These are phyloP conservation scores for Leptinotarsa texana DNA, from an alignment of 1,140 invertebrate species.

Conservation along the genomic window DNA sequence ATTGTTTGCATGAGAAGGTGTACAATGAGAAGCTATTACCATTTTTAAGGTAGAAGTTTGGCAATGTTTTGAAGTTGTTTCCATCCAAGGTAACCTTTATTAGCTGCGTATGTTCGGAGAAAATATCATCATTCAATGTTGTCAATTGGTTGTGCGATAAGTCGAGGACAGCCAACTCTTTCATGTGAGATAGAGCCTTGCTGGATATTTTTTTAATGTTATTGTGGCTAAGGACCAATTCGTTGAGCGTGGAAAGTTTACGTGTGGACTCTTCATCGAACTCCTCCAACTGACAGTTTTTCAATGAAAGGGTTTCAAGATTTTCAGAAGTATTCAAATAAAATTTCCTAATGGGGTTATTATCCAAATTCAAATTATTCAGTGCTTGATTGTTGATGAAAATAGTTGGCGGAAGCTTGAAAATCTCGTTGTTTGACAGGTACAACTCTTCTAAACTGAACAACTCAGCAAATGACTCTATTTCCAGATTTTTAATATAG, in stretches of 20 bases:
- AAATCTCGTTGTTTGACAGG: conserved; percentile 50
- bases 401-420: conserved; percentile 38
- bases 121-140: conserved; percentile 43
- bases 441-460: conserved; percentile 44
- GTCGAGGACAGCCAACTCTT: conserved; percentile 43
- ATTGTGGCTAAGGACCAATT: conserved; percentile 51
- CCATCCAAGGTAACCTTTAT: conserved; percentile 46
- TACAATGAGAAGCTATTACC: conserved; percentile 39
- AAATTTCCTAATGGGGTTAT: conserved; percentile 48
- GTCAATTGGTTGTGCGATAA: conserved; percentile 49
- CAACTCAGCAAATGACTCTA: conserved; percentile 43
- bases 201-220: conserved; percentile 38
- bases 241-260: conserved; percentile 38
- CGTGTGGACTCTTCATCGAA: conserved; percentile 41
- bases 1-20: conserved; percentile 49
- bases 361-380: conserved; percentile 43
- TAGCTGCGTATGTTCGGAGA: conserved; percentile 41
- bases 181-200: conserved; percentile 42
- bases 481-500: conserved; percentile 43
- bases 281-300: conserved; percentile 42
- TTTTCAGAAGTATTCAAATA: conserved; percentile 36
- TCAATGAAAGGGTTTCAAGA: conserved; percentile 47
- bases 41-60: conserved; percentile 41
- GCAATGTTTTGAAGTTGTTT: conserved; percentile 47
- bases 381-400: conserved; percentile 44